Evolutionary conservation across 2,888 invertebrate genomes (phyloP).

Genomic region (Ennomos fuscantarius): DNA sequence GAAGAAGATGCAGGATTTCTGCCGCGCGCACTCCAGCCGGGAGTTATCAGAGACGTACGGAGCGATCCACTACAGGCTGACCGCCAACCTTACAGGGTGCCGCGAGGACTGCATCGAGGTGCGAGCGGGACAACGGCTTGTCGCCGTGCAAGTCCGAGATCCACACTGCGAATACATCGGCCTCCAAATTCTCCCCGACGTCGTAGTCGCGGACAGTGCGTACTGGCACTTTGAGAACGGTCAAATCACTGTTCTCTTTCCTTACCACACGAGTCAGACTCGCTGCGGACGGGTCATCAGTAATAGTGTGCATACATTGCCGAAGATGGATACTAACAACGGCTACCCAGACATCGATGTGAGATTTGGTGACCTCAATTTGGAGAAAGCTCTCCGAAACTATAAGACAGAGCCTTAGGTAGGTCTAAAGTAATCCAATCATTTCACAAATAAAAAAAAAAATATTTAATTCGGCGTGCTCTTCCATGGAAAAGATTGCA

Average conservation of each 20-base stretch:
- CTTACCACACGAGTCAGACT: background rate
- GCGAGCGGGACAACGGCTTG: constrained; percentile 5
- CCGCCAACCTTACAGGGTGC: constrained; percentile 10
- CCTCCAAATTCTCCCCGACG: constrained; percentile 1
- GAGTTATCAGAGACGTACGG: background rate
- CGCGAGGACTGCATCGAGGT: constrained; percentile 1
- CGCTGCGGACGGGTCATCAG: constrained; percentile 7
- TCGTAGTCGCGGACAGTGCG: constrained; percentile 4
- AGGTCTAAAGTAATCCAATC: too few relatives aligned
- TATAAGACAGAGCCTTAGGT: background rate
- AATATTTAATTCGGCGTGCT: too few relatives aligned
- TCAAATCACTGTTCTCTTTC: constrained; percentile 3
- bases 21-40: background rate
- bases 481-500: too few relatives aligned
- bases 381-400: background rate
- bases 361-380: background rate
- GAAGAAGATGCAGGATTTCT: constrained; percentile 9
- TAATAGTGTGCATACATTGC: background rate
- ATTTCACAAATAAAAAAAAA: too few relatives aligned
- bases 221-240: constrained; percentile 10
- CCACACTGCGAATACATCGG: background rate
- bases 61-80: constrained; percentile 2
- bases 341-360: background rate
- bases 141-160: background rate
- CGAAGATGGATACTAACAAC: background rate